Evolutionary conservation across 2,797 vertebrate species (phyloP).

Genomic region (Clarias fuscus): DNA sequence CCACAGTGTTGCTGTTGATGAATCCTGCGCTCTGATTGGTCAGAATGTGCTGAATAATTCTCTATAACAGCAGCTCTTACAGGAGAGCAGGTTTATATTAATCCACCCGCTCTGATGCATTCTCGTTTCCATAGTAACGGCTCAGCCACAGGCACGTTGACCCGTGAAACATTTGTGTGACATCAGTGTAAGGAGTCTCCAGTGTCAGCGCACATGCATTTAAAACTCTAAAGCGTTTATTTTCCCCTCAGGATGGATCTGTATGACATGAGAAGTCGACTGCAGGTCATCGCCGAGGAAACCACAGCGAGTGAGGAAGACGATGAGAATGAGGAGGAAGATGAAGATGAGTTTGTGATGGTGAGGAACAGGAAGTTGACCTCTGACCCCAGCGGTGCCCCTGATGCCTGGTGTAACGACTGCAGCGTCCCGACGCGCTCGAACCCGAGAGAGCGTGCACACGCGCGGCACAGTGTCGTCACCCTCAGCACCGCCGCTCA

Average conservation of each 20-base stretch:
- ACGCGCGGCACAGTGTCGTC: constrained; percentile 72
- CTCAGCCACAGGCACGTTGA: too few relatives aligned
- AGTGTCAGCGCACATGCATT: too few relatives aligned
- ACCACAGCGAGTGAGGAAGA: constrained; percentile 55
- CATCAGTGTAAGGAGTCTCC: too few relatives aligned
- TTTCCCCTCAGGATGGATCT: constrained; percentile 71
- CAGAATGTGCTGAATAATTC: background rate
- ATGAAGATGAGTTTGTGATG: constrained; percentile 51
- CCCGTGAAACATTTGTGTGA: too few relatives aligned
- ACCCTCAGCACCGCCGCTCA: constrained; percentile 58
- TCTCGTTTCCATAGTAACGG: too few relatives aligned
- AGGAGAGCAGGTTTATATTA: background rate
- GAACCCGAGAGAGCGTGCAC: constrained; percentile 67
- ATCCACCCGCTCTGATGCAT: too few relatives aligned
- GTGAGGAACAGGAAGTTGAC: constrained; percentile 36
- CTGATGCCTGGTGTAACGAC: constrained; percentile 73
- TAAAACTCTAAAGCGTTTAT: background rate
- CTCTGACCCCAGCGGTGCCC: constrained; percentile 50
- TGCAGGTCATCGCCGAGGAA: constrained; percentile 78
- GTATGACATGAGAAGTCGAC: constrained; percentile 73
- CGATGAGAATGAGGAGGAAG: constrained; percentile 56
- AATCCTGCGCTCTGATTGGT: background rate
- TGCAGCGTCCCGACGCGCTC: constrained; percentile 68
- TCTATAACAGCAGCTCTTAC: background rate
- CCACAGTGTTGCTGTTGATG: background rate